phyloP scores from a whole-genome alignment of 2,888 invertebrate species.

The Thera britannica region DNA sequence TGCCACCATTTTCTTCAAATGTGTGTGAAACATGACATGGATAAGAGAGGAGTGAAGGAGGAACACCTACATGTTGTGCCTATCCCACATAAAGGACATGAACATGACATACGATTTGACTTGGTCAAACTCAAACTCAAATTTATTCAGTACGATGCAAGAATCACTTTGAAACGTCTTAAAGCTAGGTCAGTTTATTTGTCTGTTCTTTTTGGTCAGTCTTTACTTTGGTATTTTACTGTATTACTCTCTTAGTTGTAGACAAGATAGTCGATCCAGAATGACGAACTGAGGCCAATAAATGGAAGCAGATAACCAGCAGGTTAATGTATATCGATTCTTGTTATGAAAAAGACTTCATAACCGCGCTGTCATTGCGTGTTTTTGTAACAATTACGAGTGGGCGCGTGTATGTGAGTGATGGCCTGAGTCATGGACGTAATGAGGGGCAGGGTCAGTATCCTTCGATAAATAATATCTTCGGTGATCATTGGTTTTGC shows the following conservation, averaged over 20 bases:
- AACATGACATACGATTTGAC: too few species aligned
- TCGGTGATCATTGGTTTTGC: not conserved
- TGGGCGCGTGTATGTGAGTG: constrained; percentile 52
- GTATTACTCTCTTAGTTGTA: too few species aligned
- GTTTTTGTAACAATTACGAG: constrained; percentile 64
- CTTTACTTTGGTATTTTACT: too few species aligned
- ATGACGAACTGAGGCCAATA: not conserved
- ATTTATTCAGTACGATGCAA: too few species aligned
- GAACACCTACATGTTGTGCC: too few species aligned
- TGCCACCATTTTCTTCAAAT: not conserved
- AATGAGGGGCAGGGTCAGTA: constrained; percentile 29
- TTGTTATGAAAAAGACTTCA: constrained; percentile 60
- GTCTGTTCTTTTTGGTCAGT: too few species aligned
- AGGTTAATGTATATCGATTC: constrained; percentile 16
- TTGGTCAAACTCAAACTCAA: too few species aligned
- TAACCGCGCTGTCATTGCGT: constrained; percentile 63
- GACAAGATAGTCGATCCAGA: not conserved
- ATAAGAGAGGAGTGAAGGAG: too few species aligned
- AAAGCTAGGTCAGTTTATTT: too few species aligned
- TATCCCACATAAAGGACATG: too few species aligned
- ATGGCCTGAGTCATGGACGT: constrained; percentile 36
- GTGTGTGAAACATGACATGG: too few species aligned
- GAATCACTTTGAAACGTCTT: too few species aligned
- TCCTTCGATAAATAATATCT: constrained; percentile 15
- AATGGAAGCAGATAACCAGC: not conserved